Base-by-base conservation (phyloP, 2,888 invertebrate species). In the Parnassius orleans region DNA sequence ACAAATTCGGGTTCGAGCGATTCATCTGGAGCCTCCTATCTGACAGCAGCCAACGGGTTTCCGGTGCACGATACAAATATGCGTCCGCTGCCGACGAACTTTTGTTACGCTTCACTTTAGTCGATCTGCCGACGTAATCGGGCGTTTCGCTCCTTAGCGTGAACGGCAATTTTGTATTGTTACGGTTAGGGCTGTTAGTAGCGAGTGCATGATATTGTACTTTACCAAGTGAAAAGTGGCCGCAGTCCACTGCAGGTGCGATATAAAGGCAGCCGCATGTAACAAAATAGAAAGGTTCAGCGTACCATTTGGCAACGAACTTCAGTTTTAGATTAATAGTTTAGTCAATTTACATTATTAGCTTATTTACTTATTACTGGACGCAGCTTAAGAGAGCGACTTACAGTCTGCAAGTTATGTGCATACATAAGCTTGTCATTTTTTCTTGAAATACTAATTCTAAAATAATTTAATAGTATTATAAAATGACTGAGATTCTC, bases 121-220 rank as follows among this genome's bases (percentile, higher is more conserved):
- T 74, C 59, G 79, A 71, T 70, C 76, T 83, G 74, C 80, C 83
- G 69, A 75, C 70, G 66, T 76, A 78, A 60, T 89, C 90, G 62
- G 88, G 84, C 65, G 87, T 84, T 68, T 79, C 85, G 74, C 84
- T 80, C 73, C 87, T 80, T 72, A 81, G 84, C 66, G 76, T 79
- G 72, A 74, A 75, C 76, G 83, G 79, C 70, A 84, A 75, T 82
- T 86, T 87, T 76, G 86, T 84, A 80, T 81, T 81, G 80, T 85
- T 87, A 83, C 80, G 85, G 78, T 85, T 85, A 75, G 83, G 79
- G 74, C 81, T 82, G 90, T 92, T 92, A 92, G 92, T 89, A 75
- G 88, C 87, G 86, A 87, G 89, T 87, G 93, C 93, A 92, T 93
- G 94, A 93, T 93, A 93, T 91, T 93, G 94, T 93, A 94, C 94